These are phyloP conservation scores for Panagrolaimus sp. DNA, from an alignment of 1,140 invertebrate genomes.

Conservation along the genomic window DNA sequence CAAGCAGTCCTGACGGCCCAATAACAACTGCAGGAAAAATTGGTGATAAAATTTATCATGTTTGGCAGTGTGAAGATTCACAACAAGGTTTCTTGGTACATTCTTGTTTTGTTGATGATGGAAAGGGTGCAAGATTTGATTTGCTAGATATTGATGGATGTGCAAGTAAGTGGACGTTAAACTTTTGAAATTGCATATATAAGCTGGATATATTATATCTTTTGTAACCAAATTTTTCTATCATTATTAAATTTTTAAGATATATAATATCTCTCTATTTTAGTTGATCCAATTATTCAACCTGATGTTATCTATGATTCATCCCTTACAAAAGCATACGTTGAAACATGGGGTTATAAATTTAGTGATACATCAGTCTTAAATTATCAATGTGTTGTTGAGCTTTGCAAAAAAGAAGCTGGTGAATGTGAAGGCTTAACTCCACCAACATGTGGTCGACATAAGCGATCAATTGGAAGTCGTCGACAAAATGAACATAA, in stretches of 20 bases:
- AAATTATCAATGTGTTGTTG: constrained; percentile 52
- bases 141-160: constrained; percentile 52
- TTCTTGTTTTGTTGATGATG: constrained; percentile 54
- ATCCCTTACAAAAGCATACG: constrained; percentile 39
- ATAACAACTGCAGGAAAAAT: constrained; percentile 42
- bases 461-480: background rate
- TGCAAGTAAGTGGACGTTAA: no score
- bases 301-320: constrained; percentile 49
- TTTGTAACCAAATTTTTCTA: no score
- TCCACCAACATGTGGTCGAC: constrained; percentile 31
- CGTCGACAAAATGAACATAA: background rate
- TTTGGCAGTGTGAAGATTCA: constrained; percentile 54
- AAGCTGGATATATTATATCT: no score
- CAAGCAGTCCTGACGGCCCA: constrained; percentile 40
- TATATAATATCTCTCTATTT: no score
- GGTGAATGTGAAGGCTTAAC: constrained; percentile 49
- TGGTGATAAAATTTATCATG: constrained; percentile 55
- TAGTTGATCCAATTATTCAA: constrained; percentile 53
- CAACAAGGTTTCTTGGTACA: constrained; percentile 50
- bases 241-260: no score
- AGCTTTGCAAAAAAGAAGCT: constrained; percentile 45
- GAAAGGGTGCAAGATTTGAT: constrained; percentile 45
- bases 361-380: constrained; percentile 52
- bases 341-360: constrained; percentile 55
- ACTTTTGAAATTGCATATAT: no score